phyloP scores from a whole-genome alignment of 1,140 invertebrate genomes.

The Zaprionus camerounensis region DNA sequence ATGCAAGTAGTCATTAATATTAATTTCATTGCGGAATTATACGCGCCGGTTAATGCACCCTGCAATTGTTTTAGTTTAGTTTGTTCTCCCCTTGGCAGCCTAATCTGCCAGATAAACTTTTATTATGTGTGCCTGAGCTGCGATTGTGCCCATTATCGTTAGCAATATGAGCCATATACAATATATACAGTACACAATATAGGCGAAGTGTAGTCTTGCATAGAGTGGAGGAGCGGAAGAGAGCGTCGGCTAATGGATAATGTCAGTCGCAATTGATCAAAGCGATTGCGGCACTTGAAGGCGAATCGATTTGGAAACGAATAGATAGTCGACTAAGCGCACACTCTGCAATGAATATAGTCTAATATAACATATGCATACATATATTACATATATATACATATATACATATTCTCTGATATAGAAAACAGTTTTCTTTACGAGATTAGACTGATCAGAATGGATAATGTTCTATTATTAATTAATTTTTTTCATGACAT shows the following conservation, averaged over 20 bases:
- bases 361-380: not conserved
- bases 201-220: not conserved
- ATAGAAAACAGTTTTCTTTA: too few relatives aligned
- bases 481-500: too few relatives aligned
- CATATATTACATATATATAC: too few relatives aligned
- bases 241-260: conserved; percentile 24
- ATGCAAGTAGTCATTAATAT: conserved; percentile 70
- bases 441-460: too few relatives aligned
- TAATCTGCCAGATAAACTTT: conserved; percentile 44
- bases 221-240: not conserved
- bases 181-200: conserved; percentile 2
- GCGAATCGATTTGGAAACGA: not conserved
- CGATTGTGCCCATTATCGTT: conserved; percentile 45
- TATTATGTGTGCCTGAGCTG: conserved; percentile 40
- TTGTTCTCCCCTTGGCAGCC: not conserved
- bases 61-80: conserved; percentile 47
- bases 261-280: conserved; percentile 12
- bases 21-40: conserved; percentile 75
- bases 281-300: conserved; percentile 9
- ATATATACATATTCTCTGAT: too few relatives aligned
- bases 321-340: not conserved
- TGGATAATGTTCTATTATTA: too few relatives aligned
- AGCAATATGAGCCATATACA: conserved; percentile 32
- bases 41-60: conserved; percentile 73
- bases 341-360: not conserved